Evolutionary conservation across 1,140 invertebrate genomes (phyloP).

Genomic region (Anoplophora glabripennis): DNA sequence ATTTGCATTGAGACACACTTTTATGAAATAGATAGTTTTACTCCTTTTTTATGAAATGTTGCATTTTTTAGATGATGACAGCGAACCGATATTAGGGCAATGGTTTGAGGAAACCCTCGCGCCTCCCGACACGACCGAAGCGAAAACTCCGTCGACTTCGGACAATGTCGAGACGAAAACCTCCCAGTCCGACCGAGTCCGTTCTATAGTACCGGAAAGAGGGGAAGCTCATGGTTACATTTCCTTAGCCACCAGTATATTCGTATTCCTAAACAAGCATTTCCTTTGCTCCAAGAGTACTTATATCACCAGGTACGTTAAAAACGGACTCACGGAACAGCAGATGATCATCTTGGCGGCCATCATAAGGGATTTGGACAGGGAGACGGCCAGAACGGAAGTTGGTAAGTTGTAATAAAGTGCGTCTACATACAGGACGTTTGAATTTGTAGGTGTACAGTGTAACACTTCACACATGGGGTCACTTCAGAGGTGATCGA

Average conservation of each 20-base stretch:
- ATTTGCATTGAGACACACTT: neutral
- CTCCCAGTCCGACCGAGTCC: conserved; percentile 33
- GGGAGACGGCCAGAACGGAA: conserved; percentile 77
- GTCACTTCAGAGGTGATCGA: no score
- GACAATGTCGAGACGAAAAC: conserved; percentile 50
- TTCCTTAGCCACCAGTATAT: conserved; percentile 73
- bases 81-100: conserved; percentile 84
- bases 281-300: conserved; percentile 62
- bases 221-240: conserved; percentile 82
- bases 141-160: conserved; percentile 52
- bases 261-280: conserved; percentile 60
- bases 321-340: conserved; percentile 64
- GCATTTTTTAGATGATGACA: conserved; percentile 66
- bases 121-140: conserved; percentile 69
- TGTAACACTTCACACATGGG: no score
- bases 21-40: conserved; percentile 14
- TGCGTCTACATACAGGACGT: no score
- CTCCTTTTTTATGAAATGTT: neutral
- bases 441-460: no score
- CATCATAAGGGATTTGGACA: conserved; percentile 81
- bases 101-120: conserved; percentile 92
- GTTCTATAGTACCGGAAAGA: conserved; percentile 78
- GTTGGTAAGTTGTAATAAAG: conserved; percentile 67
- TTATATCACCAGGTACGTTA: conserved; percentile 58
- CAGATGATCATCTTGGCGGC: conserved; percentile 79